Percentiles rank a stretch among this genome's conserved stretches.
Evolutionary conservation across 1,140 invertebrate genomes (phyloP).

Genomic region (Drosophila ananassae): DNA sequence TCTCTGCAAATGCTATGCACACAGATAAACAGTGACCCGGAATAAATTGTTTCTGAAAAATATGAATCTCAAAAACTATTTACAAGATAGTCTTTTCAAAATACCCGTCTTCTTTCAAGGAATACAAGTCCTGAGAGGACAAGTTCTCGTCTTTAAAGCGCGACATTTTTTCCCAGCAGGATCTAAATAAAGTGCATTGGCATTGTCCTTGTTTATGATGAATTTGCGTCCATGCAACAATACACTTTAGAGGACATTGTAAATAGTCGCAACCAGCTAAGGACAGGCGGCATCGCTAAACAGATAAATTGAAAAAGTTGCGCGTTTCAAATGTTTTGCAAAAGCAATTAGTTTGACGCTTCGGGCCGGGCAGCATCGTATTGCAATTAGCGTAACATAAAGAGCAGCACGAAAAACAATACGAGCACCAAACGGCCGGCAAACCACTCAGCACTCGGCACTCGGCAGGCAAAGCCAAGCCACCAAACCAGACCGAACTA

Average conservation of each 20-base stretch:
- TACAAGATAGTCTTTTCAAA: not conserved
- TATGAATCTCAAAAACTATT: not conserved
- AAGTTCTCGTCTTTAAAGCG: not conserved
- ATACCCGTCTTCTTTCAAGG: no score
- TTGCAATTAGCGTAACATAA: conserved; percentile 76
- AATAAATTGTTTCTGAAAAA: not conserved
- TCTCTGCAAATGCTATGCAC: conserved; percentile 13
- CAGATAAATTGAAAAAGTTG: conserved; percentile 74
- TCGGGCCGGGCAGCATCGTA: conserved; percentile 66
- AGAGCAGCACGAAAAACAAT: conserved; percentile 66
- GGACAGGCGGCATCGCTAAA: conserved; percentile 39
- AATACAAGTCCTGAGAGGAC: not conserved
- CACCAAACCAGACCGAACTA: conserved; percentile 24
- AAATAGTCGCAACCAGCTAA: conserved; percentile 27
- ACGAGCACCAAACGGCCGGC: conserved; percentile 53
- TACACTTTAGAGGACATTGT: conserved; percentile 32
- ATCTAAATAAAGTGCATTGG: conserved; percentile 40
- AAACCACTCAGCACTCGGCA: conserved; percentile 3
- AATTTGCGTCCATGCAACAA: conserved; percentile 37
- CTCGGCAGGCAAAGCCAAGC: not conserved
- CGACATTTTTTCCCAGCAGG: not conserved
- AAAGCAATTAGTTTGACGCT: conserved; percentile 77
- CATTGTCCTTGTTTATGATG: conserved; percentile 48
- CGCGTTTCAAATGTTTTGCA: conserved; percentile 64
- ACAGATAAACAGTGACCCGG: not conserved